Percentiles rank a stretch among this genome's conserved stretches.
phyloP scores from a whole-genome alignment of 2,113 vertebrate species.

The Tyrannus savana region DNA sequence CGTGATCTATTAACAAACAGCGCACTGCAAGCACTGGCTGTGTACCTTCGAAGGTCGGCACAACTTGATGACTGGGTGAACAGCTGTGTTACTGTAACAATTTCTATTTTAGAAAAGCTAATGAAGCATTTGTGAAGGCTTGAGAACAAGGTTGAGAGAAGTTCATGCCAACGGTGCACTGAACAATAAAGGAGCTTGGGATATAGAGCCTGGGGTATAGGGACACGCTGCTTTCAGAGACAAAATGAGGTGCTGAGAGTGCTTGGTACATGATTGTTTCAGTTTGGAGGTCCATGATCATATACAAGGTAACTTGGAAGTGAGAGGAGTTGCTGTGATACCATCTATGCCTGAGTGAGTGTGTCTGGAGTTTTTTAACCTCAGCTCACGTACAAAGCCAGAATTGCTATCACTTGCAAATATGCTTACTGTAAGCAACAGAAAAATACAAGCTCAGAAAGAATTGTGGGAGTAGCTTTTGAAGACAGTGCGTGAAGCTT shows the following conservation, averaged over 20 bases:
- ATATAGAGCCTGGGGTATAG: neutral
- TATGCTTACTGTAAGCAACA: accelerated
- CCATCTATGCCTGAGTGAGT: neutral
- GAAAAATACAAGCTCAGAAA: neutral
- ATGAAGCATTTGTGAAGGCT: neutral
- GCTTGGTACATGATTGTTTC: neutral
- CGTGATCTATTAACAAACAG: neutral
- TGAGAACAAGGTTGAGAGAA: neutral
- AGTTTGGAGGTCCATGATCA: neutral
- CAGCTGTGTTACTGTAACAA: neutral
- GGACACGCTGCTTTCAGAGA: neutral
- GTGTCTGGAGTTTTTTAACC: accelerated
- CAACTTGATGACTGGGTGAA: neutral
- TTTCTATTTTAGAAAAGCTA: constrained; percentile 12
- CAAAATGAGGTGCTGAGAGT: neutral
- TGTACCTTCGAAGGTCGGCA: accelerated
- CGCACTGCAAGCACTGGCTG: accelerated
- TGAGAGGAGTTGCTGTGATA: neutral
- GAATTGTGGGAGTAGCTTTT: neutral
- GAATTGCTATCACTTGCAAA: neutral
- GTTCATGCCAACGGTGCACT: accelerated
- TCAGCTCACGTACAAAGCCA: neutral
- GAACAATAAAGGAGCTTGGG: neutral
- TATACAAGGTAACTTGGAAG: neutral
- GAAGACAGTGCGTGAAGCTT: neutral